These are phyloP conservation scores for Panagrolaimus sp. DNA, from an alignment of 1,140 invertebrate genomes.

Conservation along the genomic window DNA sequence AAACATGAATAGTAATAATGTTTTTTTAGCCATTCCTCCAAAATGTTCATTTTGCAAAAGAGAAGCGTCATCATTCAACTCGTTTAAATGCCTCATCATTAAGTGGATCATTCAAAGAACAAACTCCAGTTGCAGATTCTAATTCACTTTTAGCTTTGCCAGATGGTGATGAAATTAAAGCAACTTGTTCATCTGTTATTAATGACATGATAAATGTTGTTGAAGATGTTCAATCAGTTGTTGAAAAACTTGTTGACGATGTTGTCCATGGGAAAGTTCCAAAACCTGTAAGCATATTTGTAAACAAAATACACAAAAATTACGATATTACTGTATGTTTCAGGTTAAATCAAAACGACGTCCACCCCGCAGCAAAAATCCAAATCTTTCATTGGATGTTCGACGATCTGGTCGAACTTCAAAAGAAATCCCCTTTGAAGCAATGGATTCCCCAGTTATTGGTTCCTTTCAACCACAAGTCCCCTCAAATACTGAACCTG, in stretches of 20 bases:
- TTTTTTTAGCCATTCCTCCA: not conserved
- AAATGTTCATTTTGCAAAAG: not conserved
- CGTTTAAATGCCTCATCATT: too few species aligned
- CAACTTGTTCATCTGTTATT: not conserved
- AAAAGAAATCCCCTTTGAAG: not conserved
- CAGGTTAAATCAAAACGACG: not conserved
- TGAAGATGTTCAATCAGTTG: not conserved
- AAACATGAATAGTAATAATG: too few species aligned
- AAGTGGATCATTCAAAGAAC: not conserved
- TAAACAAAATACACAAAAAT: too few species aligned
- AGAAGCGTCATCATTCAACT: not conserved
- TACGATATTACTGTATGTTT: not conserved
- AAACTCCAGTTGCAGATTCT: not conserved
- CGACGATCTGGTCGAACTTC: not conserved
- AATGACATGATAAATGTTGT: not conserved
- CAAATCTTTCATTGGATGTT: not conserved
- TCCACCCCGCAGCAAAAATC: not conserved
- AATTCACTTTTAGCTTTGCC: not conserved
- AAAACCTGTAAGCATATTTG: not conserved
- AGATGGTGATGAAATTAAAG: too few species aligned
- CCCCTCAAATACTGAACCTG: too few species aligned
- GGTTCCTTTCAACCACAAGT: not conserved
- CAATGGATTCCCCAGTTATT: slow-evolving; percentile 2
- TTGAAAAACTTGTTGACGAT: not conserved
- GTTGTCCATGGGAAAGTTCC: not conserved